Percentiles rank a stretch among this genome's conserved stretches.
These are phyloP conservation scores for Panagrolaimus sp. DNA, from an alignment of 1,140 invertebrate genomes.

Conservation along the genomic window DNA sequence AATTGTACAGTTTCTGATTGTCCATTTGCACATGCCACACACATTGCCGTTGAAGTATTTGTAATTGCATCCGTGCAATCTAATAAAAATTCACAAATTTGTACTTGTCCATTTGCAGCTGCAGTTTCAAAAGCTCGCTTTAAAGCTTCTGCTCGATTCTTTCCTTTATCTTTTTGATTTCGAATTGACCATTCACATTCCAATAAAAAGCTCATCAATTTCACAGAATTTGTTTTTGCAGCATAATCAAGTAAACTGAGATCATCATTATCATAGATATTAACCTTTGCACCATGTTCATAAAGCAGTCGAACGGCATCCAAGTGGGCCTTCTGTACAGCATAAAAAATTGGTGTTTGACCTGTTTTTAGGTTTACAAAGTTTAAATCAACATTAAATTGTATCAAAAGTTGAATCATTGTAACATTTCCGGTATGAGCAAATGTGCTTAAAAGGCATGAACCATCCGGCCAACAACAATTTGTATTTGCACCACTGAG, in stretches of 20 bases:
- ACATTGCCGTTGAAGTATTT: constrained; percentile 77
- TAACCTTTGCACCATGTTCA: constrained; percentile 66
- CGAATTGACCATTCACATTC: constrained; percentile 25
- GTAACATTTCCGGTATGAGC: constrained; percentile 70
- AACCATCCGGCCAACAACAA: constrained; percentile 30
- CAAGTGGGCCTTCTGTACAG: constrained; percentile 69
- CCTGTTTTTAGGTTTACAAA: constrained; percentile 64
- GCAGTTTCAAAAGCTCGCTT: constrained; percentile 83
- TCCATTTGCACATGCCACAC: constrained; percentile 76
- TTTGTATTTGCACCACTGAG: constrained; percentile 83
- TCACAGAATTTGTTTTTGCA: constrained; percentile 65
- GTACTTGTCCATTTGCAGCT: constrained; percentile 73
- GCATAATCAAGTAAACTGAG: constrained; percentile 83
- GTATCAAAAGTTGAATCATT: constrained; percentile 74
- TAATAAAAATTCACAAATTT: constrained; percentile 79
- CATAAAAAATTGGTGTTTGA: constrained; percentile 60
- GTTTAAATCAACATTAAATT: constrained; percentile 77
- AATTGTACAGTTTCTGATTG: constrained; percentile 72
- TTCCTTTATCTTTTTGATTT: constrained; percentile 16
- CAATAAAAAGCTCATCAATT: constrained; percentile 27
- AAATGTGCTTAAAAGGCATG: constrained; percentile 63
- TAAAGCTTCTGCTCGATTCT: constrained; percentile 67
- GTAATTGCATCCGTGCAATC: constrained; percentile 76
- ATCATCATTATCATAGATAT: constrained; percentile 72
- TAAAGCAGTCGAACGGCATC: constrained; percentile 77